A percentile compares a stretch with the other conserved stretches of the same genome.
These are phyloP conservation scores for Physocephala rufipes DNA, from an alignment of 2,888 invertebrate genomes.

Conservation along the genomic window DNA sequence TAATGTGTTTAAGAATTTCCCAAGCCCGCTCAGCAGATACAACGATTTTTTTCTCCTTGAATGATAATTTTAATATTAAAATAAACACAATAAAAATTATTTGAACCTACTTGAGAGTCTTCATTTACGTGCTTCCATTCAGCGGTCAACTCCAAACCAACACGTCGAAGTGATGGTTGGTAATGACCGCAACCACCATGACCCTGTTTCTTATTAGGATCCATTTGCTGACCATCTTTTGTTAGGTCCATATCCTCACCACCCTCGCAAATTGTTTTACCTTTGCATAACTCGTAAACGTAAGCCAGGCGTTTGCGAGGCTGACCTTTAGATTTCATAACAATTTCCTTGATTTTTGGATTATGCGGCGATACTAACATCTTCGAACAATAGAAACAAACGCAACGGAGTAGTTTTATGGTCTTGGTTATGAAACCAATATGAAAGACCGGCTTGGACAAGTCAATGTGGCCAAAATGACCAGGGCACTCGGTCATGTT, in stretches of 20 bases:
- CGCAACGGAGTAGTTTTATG: slow-evolving; percentile 96
- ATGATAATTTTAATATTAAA: background rate
- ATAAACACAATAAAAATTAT: background rate
- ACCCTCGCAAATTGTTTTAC: slow-evolving; percentile 97
- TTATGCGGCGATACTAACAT: slow-evolving; percentile 93
- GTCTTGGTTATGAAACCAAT: slow-evolving; percentile 97
- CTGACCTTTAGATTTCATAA: slow-evolving; percentile 96
- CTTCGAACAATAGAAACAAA: slow-evolving; percentile 99
- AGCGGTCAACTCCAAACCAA: slow-evolving; percentile 91
- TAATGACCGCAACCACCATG: slow-evolving; percentile 99
- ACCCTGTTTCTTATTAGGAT: slow-evolving; percentile 69
- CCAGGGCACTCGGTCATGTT: slow-evolving; percentile 99
- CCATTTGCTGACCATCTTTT: slow-evolving; percentile 75
- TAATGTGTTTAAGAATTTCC: slow-evolving; percentile 95
- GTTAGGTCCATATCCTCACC: slow-evolving; percentile 97
- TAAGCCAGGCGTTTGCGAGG: slow-evolving; percentile 93
- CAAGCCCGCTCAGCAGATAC: slow-evolving; percentile 95
- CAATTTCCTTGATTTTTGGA: slow-evolving; percentile 70
- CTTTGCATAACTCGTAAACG: slow-evolving; percentile 98
- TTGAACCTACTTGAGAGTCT: slow-evolving; percentile 77
- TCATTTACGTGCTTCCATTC: slow-evolving; percentile 99
- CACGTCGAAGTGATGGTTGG: slow-evolving; percentile 90
- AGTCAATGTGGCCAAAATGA: slow-evolving; percentile 98
- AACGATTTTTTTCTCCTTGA: slow-evolving; percentile 85
- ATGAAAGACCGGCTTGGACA: slow-evolving; percentile 98